Evolutionary conservation across 1,140 invertebrate genomes (phyloP), one percentile per base, ranked within the genome.

Genomic region (Drosophila bipectinata): DNA sequence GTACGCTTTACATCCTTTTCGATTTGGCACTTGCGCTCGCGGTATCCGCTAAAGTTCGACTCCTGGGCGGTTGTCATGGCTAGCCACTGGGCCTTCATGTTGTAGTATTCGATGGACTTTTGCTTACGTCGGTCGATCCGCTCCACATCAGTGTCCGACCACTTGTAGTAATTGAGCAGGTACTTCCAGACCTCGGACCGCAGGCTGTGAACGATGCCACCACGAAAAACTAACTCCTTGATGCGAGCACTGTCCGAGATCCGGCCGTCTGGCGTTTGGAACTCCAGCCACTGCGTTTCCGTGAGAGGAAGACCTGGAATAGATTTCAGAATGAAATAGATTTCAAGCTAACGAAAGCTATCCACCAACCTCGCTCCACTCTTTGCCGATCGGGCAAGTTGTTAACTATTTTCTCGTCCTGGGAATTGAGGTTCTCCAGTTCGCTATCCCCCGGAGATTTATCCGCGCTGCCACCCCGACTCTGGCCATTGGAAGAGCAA

Each of bases 1-100:
- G 98, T 99, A 78, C 99, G 94, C 67, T 96, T 97, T 0, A 99
- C 98, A 93, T 99, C 99, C 93, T 99, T 99, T 83, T 99, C 98
- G 75, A 99, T 98, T 57, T 99, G 93, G 92, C 95, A 98, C 93
- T 99, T 98, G 73, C 97, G 93, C 75, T 99, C 98, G 59, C 96
- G 94, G 85, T 97, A 98, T 77, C 96, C 95, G 21, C 95, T 94
- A 93, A 99, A 99, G 76, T 98, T 94, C 0, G 94, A 93, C 90
- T 99, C 98, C 92, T 99, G 99, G 4, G 94, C 94, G 39, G 94
- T 93, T 5, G 95, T 96, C 91, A 99, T 97, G 1, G 96, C 96
- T 77, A 96, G 95, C 99, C 99, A 99, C 92, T 99, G 99, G 8
- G 97, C 93, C 92, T 99, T 99, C 97, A 99, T 99, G 52, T 94